Conservation (phyloP, 2,113 vertebrate genomes). For the Glaucidium brasilianum region DNA sequence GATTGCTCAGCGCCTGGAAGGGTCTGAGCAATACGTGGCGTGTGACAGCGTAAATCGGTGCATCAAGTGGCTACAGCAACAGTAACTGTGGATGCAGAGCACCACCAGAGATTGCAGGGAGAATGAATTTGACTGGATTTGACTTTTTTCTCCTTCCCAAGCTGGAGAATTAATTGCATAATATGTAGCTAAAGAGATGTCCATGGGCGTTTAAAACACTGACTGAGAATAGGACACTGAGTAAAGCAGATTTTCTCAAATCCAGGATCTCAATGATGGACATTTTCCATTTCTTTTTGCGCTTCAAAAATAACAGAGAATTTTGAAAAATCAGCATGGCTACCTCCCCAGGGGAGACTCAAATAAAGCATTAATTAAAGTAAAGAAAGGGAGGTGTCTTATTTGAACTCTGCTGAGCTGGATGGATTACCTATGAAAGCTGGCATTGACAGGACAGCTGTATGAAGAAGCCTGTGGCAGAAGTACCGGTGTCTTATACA, state of each 20-base stretch:
- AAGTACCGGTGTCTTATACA: slow-evolving; percentile 37
- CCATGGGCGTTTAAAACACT: not conserved
- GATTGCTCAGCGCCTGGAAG: not conserved
- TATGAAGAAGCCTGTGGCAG: slow-evolving; percentile 51
- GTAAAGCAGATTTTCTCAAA: not conserved
- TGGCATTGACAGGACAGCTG: slow-evolving; percentile 54
- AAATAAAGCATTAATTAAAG: slow-evolving; percentile 45
- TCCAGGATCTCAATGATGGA: not conserved
- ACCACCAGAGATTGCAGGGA: not conserved
- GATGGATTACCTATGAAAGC: slow-evolving; percentile 55
- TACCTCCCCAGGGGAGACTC: slow-evolving; percentile 36
- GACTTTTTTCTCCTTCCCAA: not conserved
- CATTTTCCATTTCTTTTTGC: not conserved
- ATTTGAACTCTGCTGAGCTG: slow-evolving; percentile 59
- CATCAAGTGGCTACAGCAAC: not conserved
- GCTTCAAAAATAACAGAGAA: not conserved
- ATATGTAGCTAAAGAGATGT: not conserved
- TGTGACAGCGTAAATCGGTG: not conserved
- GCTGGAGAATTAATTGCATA: not conserved
- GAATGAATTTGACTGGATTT: not conserved
- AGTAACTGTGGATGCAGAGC: not conserved
- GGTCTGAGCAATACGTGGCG: not conserved
- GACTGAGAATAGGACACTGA: not conserved
- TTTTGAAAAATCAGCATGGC: slow-evolving; percentile 51
- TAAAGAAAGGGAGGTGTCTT: slow-evolving; percentile 41